Conservation (phyloP, 2,888 invertebrate species). For the Philopedon plagiatum region DNA sequence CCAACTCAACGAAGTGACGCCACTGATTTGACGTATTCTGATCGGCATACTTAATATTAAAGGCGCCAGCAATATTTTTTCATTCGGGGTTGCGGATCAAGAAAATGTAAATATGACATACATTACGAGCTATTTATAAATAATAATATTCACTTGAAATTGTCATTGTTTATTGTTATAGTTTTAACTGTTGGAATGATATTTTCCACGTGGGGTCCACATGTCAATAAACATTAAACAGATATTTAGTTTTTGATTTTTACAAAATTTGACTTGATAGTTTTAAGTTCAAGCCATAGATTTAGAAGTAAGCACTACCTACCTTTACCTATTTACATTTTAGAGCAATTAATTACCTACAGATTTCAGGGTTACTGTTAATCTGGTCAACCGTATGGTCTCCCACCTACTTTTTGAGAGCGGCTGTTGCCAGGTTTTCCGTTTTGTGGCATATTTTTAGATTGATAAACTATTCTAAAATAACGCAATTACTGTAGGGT, state of each 20-base stretch:
- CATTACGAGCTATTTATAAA: slow-evolving; percentile 2
- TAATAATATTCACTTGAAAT: neutral
- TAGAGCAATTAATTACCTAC: no score
- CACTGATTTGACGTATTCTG: slow-evolving; percentile 1
- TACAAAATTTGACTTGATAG: no score
- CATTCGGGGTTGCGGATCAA: slow-evolving; percentile 4
- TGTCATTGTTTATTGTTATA: neutral
- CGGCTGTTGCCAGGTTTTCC: no score
- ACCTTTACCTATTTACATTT: no score
- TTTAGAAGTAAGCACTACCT: no score
- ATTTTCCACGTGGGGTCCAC: neutral
- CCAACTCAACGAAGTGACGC: neutral
- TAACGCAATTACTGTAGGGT: no score
- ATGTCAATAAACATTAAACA: neutral
- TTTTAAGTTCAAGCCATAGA: no score
- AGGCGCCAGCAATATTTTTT: slow-evolving; percentile 25
- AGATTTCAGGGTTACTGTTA: no score
- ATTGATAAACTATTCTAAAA: no score
- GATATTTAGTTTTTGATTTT: neutral
- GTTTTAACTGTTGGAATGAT: neutral
- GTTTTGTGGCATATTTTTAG: no score
- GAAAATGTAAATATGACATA: slow-evolving; percentile 24
- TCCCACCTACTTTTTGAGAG: no score
- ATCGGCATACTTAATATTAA: slow-evolving; percentile 4
- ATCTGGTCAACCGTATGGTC: no score